A percentile compares a stretch with the other conserved stretches of the same genome.
These are phyloP conservation scores for Onthophagus taurus DNA, from an alignment of 1,140 invertebrate genomes.

Conservation along the genomic window DNA sequence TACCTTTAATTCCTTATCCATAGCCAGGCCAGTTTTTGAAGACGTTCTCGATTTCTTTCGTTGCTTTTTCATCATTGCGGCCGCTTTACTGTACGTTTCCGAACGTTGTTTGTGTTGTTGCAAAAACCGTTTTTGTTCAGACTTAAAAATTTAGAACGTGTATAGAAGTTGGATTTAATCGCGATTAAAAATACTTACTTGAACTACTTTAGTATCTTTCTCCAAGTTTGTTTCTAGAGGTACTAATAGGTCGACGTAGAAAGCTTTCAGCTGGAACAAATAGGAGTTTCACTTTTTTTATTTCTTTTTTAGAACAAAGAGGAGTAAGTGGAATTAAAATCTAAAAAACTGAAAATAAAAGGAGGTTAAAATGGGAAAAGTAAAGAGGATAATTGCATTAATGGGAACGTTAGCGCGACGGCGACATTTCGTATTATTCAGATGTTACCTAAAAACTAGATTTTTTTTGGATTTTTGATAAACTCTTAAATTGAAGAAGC, in stretches of 20 bases:
- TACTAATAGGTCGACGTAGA: conserved; percentile 85
- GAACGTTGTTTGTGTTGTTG: conserved; percentile 81
- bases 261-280: conserved; percentile 74
- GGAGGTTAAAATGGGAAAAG: no score
- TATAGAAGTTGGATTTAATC: no score
- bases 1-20: conserved; percentile 85
- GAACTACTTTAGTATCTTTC: conserved; percentile 88
- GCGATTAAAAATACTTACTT: conserved; percentile 52
- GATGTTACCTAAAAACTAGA: no score
- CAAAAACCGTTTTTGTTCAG: conserved; percentile 81
- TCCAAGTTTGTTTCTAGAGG: conserved; percentile 87
- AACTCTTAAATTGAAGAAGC: no score
- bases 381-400: no score
- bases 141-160: conserved; percentile 53
- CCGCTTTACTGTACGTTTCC: conserved; percentile 82
- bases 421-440: no score
- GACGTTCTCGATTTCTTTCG: conserved; percentile 73
- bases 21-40: conserved; percentile 63
- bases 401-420: no score
- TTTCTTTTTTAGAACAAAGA: no score
- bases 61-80: conserved; percentile 80
- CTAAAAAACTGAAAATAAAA: no score
- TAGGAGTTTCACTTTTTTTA: no score
- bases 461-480: no score
- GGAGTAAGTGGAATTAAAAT: no score